phyloP scores from a whole-genome alignment of 1,140 invertebrate species.

The Papilio polytes region DNA sequence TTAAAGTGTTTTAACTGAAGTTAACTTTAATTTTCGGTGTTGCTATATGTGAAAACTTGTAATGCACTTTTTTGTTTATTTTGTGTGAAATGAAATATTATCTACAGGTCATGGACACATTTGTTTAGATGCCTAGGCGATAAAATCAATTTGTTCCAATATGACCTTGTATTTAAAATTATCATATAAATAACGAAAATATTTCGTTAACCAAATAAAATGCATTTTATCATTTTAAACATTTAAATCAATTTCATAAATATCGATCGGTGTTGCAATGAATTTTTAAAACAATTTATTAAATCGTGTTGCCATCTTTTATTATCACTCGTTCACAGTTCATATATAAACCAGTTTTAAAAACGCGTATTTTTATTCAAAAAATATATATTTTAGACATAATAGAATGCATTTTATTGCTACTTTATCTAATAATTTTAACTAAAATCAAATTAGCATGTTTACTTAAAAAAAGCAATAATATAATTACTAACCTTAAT shows the following conservation, averaged over 20 bases:
- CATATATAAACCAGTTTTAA: no score
- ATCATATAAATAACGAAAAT: constrained; percentile 19
- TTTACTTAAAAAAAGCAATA: no score
- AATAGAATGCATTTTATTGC: no score
- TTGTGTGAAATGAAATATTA: constrained; percentile 2
- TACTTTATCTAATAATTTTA: no score
- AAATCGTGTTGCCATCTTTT: not conserved
- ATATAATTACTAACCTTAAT: no score
- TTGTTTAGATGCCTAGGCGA: not conserved
- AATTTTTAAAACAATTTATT: not conserved
- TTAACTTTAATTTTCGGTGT: no score
- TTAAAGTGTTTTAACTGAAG: no score
- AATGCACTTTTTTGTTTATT: not conserved
- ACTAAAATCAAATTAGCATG: no score
- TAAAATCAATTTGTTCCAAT: not conserved
- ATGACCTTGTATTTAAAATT: not conserved
- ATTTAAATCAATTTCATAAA: constrained; percentile 1
- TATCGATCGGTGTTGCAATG: not conserved
- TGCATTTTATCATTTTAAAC: constrained; percentile 7
- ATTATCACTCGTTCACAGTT: no score
- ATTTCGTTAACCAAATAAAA: constrained; percentile 13
- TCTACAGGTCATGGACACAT: not conserved
- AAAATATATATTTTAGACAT: no score
- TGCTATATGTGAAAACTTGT: not conserved
- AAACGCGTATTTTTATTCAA: no score